Percentiles rank a stretch among this genome's conserved stretches.
Evolutionary conservation across 2,888 invertebrate species (phyloP).

Genomic region (Leptopilina syphax): DNA sequence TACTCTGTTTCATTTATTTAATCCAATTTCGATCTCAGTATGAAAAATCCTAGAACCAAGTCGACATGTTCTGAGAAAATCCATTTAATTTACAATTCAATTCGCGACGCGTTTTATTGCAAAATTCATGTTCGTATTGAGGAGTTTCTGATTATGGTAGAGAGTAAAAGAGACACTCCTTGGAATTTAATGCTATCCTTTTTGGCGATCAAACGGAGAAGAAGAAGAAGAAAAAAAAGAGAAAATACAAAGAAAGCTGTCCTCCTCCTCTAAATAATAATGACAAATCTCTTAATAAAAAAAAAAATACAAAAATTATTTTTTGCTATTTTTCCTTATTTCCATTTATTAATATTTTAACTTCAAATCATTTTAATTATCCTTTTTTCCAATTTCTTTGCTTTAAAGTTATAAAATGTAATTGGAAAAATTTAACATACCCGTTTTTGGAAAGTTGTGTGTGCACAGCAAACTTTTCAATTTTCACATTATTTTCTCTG

Average conservation of each 20-base stretch:
- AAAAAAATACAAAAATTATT: too few species aligned
- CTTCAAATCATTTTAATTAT: neutral
- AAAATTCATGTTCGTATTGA: conserved; percentile 15
- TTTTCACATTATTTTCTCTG: conserved; percentile 9
- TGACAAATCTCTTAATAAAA: conserved; percentile 15
- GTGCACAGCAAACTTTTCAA: conserved; percentile 19
- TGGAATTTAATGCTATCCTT: conserved; percentile 28
- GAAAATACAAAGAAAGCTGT: conserved; percentile 21
- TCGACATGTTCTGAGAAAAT: conserved; percentile 24
- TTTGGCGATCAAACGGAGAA: neutral
- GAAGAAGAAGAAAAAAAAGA: conserved; percentile 9
- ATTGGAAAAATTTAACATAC: neutral
- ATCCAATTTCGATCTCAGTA: conserved; percentile 6
- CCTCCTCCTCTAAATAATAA: neutral
- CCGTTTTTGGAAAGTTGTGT: neutral
- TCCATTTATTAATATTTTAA: neutral
- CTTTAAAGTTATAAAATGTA: neutral
- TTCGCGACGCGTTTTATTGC: conserved; percentile 34
- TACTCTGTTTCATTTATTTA: neutral
- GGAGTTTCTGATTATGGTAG: conserved; percentile 28
- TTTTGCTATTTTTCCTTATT: neutral
- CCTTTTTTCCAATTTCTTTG: too few species aligned
- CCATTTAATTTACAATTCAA: conserved; percentile 12
- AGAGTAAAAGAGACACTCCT: conserved; percentile 24
- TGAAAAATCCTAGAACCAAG: conserved; percentile 8